Percentiles rank a stretch among this genome's conserved stretches.
Evolutionary conservation across 2,797 vertebrate species (phyloP).

Genomic region (Poecile montanus): DNA sequence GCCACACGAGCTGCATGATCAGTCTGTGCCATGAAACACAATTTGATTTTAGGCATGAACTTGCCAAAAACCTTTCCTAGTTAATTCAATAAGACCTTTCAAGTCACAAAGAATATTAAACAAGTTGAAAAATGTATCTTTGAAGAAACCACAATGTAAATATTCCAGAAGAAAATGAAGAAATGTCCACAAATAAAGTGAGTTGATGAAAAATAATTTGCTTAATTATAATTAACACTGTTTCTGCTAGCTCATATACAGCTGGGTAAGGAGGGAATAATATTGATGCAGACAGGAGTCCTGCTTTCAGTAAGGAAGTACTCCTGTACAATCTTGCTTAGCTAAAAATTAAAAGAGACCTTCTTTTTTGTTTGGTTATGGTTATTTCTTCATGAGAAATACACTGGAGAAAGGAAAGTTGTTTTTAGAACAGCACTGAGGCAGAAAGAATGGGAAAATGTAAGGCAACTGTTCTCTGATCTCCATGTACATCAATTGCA

Average conservation of each 20-base stretch:
- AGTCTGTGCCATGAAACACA: background rate
- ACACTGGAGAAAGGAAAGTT: constrained; percentile 28
- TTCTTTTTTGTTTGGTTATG: background rate
- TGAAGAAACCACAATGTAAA: background rate
- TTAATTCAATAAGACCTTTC: background rate
- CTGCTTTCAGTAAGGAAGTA: background rate
- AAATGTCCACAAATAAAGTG: background rate
- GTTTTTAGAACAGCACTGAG: constrained; percentile 8
- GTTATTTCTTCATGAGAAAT: constrained; percentile 11
- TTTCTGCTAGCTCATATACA: background rate
- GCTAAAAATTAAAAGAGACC: background rate
- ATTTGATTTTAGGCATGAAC: background rate
- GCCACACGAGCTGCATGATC: background rate
- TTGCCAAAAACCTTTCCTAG: background rate
- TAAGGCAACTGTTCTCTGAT: constrained; percentile 71
- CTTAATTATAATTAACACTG: background rate
- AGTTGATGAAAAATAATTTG: background rate
- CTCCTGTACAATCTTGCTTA: background rate
- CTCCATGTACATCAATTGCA: constrained; percentile 68
- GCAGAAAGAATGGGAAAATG: constrained; percentile 65
- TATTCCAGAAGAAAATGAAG: background rate
- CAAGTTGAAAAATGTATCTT: background rate
- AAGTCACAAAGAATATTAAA: background rate
- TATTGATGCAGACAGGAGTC: background rate
- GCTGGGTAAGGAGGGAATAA: background rate